Evolutionary conservation across 2,797 vertebrate species (phyloP), one percentile per base, ranked within the genome.

Genomic region (Moxostoma hubbsi): DNA sequence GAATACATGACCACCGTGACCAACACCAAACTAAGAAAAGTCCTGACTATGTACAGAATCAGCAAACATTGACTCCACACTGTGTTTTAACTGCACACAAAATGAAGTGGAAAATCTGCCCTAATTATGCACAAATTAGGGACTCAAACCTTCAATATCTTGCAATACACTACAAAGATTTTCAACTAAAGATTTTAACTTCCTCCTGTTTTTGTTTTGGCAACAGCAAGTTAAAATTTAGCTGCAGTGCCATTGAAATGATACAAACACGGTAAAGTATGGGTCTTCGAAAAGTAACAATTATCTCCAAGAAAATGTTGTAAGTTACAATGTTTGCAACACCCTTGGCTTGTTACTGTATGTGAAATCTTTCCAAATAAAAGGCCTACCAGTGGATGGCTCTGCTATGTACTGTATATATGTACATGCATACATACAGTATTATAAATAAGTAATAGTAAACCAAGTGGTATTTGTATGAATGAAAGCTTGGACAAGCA

Each of bases 1-100:
- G 43, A 67, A 67, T n/a, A 53, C 58, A 55, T 62, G 57, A 62
- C 75, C 75, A 45, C 55, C 9, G 13, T 77, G 75, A 69, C 75
- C 0, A 3, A 13, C 61, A 7, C 61, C 13, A 45, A 12, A 58
- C 12, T 18, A 65, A 43, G 18, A 66, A 36, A 73, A 50, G 13
- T 9, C 58, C 71, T 16, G 70, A 49, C 12, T 43, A 36, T 18
- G 9, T 66, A 47, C 55, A 4, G 1, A 51, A 46, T 77, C 55
- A 15, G 61, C 36, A 1, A 68, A 61, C 9, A 51, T 4, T 8
- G 62, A 66, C 43, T 4, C 45, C 49, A 46, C 49, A 43, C 10
- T 9, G 10, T 43, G 71, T 16, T 43, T 6, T 9, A 9, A 15
- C 0, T 5, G 58, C 18, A 73, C 71, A 46, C 73, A 53, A 5